Base-by-base conservation (phyloP, 2,113 vertebrate genomes). In the Garra rufa region DNA sequence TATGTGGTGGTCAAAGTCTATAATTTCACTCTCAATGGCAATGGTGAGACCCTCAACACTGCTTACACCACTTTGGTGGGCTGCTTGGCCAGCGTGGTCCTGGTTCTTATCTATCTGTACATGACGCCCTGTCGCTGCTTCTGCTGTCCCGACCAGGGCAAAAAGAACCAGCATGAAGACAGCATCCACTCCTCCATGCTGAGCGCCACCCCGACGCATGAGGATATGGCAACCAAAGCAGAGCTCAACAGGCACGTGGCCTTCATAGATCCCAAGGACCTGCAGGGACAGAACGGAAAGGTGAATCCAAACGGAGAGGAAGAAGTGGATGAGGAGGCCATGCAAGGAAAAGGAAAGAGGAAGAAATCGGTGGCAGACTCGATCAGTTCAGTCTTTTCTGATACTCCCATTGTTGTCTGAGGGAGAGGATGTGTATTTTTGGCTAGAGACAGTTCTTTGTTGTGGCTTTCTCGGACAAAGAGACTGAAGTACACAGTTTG, bases 361-460 rank as follows among this genome's bases (percentile, higher is more conserved):
- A 97, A 96, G 94, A 95, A 96, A 94, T 99, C 98, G 0, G 96
- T 98, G 74, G 96, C 97, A 0, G 98, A 98, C 84, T 99, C 98
- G 1, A 96, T 98, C 90, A 98, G 98, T 90, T 99, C 98, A 0
- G 97, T 99, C 88, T 99, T 99, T 93, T 99, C 98, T 0, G 97
- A 99, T 93, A 98, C 97, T 1, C 98, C 98, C 86, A 99, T 99
- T 88, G 97, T 99, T 92, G 97, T 98, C 91, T 99, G 94, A 95
- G 84, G 41, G 14, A 78, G 84, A 78, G 84, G 87, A 90, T 88
- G 77, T 81, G 24, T 76, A 69, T 76, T 81, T 83, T 85, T 89
- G 85, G 85, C 84, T 82, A 86, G 82, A 86, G 83, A 79, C 38
- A 75, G 63, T 81, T 80, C 44, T 61, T 75, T 88, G 90, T 91